These are phyloP conservation scores for Stratiomys singularior DNA, from an alignment of 2,888 invertebrate genomes.

Conservation along the genomic window DNA sequence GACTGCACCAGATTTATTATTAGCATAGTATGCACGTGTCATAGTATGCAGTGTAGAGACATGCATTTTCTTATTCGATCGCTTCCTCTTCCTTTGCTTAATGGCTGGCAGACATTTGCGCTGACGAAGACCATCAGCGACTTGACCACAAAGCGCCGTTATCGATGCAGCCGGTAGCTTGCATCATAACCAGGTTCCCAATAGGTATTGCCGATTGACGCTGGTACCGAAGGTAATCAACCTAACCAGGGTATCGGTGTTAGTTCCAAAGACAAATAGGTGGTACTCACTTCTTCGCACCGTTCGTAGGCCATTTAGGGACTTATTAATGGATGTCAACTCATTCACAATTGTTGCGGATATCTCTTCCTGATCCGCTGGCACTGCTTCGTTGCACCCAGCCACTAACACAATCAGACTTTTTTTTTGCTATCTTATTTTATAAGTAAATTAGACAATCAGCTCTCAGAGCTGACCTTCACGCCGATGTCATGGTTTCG, in stretches of 20 bases:
- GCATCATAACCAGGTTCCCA: not conserved
- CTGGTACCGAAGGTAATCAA: not conserved
- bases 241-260: constrained; percentile 23
- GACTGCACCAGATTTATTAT: constrained; percentile 32
- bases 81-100: not conserved
- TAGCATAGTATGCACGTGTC: constrained; percentile 17
- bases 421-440: not conserved
- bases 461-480: constrained; percentile 27
- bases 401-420: not conserved
- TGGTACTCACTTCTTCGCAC: constrained; percentile 40
- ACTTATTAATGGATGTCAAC: constrained; percentile 18
- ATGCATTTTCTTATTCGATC: not conserved
- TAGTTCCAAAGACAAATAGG: not conserved
- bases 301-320: constrained; percentile 39
- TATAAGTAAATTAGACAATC: not conserved
- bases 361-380: not conserved
- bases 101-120: constrained; percentile 1
- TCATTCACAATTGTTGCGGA: constrained; percentile 20
- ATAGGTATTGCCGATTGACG: not conserved
- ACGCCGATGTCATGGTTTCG: constrained; percentile 30
- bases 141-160: constrained; percentile 36
- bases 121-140: not conserved
- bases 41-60: not conserved
- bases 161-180: constrained; percentile 10
- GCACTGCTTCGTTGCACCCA: not conserved